Conservation (phyloP, 2,797 vertebrate species). For the Darevskia mixta region DNA sequence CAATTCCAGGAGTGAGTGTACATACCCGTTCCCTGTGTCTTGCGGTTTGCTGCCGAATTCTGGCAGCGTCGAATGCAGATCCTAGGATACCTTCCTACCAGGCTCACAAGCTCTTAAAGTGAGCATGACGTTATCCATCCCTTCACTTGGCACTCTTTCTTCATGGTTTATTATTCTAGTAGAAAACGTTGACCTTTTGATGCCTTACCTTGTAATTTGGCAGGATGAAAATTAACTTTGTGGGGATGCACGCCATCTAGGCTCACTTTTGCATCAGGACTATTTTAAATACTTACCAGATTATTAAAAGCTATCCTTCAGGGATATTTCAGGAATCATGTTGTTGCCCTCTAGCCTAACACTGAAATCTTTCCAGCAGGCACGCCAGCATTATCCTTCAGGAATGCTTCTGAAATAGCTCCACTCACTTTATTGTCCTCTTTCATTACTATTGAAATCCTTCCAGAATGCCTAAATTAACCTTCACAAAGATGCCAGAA, state of each 20-base stretch:
- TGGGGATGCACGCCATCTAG: conserved; percentile 60
- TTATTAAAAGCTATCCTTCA: conserved; percentile 75
- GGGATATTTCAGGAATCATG: conserved; percentile 77
- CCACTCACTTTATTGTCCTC: conserved; percentile 70
- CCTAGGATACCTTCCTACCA: not conserved
- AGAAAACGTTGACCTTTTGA: conserved; percentile 31
- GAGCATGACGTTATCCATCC: conserved; percentile 2
- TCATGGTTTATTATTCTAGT: not conserved
- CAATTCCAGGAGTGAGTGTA: not conserved
- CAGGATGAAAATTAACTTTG: conserved; percentile 69
- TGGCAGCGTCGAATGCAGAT: not conserved
- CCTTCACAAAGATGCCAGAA: conserved; percentile 75
- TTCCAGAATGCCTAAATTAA: conserved; percentile 77
- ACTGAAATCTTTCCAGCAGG: conserved; percentile 64
- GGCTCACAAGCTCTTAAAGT: not conserved
- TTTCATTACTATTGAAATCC: conserved; percentile 77
- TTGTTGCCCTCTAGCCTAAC: conserved; percentile 74
- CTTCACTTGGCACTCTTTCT: conserved; percentile 43
- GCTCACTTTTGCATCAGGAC: conserved; percentile 73
- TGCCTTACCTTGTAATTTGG: conserved; percentile 67
- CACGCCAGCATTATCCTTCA: conserved; percentile 68
- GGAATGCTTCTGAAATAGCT: conserved; percentile 74
- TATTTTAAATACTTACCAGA: conserved; percentile 76
- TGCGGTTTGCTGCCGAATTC: not conserved
- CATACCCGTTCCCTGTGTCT: no score